A percentile compares a stretch with the other conserved stretches of the same genome.
These are phyloP conservation scores for Pycnomerus fuliginosus DNA, from an alignment of 2,888 invertebrate species.

Conservation along the genomic window DNA sequence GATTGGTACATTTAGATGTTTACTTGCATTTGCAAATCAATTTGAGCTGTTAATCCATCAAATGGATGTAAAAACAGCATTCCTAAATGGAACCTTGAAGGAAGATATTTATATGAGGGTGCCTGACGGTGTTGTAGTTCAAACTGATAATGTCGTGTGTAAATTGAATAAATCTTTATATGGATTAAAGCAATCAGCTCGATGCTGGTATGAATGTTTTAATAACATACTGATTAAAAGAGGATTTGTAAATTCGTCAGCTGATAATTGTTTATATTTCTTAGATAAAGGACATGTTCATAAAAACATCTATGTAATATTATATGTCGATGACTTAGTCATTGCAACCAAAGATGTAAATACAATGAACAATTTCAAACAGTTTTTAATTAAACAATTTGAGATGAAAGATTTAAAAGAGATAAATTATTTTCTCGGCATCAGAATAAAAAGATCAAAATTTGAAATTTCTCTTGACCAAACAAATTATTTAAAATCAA, in stretches of 20 bases:
- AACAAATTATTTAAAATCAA: slow-evolving; percentile 17
- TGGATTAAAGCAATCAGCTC: slow-evolving; percentile 22
- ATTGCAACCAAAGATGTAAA: slow-evolving; percentile 11
- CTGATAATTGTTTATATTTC: slow-evolving; percentile 16
- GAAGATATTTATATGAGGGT: slow-evolving; percentile 17
- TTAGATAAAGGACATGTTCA: neutral
- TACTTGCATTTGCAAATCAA: slow-evolving; percentile 11
- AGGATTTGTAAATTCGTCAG: slow-evolving; percentile 9
- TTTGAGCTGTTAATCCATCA: slow-evolving; percentile 4
- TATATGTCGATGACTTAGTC: slow-evolving; percentile 19
- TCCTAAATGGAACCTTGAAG: slow-evolving; percentile 12
- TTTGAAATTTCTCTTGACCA: neutral
- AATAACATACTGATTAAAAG: slow-evolving; percentile 3
- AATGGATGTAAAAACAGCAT: slow-evolving; percentile 19
- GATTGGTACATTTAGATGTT: slow-evolving; percentile 7
- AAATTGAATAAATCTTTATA: slow-evolving; percentile 18
- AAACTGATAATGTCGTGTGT: slow-evolving; percentile 8
- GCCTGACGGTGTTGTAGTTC: slow-evolving; percentile 5
- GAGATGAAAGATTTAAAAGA: slow-evolving; percentile 30
- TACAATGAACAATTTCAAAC: slow-evolving; percentile 12
- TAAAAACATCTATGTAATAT: slow-evolving; percentile 9
- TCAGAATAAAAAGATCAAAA: slow-evolving; percentile 15
- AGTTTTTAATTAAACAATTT: slow-evolving; percentile 24
- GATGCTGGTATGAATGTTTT: slow-evolving; percentile 15
- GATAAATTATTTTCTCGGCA: slow-evolving; percentile 13